phyloP scores from a whole-genome alignment of 2,888 invertebrate species.

The Mesorhabditis spiculigera region DNA sequence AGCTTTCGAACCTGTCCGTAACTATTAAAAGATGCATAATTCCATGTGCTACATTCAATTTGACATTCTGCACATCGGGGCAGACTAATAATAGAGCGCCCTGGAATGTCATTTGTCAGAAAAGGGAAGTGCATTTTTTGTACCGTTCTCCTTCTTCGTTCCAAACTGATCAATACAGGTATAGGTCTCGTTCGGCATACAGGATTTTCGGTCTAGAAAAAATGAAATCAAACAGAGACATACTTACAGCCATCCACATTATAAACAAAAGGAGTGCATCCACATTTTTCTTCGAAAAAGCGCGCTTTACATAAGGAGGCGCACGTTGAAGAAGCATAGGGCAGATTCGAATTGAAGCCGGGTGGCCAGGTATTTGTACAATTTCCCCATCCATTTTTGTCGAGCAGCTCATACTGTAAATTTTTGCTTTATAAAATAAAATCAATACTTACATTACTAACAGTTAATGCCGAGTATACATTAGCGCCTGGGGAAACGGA shows the following conservation, averaged over 20 bases:
- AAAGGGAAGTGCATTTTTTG: neutral
- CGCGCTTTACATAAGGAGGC: constrained; percentile 24
- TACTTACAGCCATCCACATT: constrained; percentile 31
- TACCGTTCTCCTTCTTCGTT: constrained; percentile 16
- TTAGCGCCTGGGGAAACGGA: constrained; percentile 46
- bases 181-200: constrained; percentile 28
- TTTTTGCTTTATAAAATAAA: no score
- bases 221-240: neutral
- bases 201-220: constrained; percentile 12
- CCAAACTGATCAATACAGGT: constrained; percentile 24
- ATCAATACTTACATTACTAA: no score
- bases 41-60: constrained; percentile 29
- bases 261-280: constrained; percentile 41
- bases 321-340: constrained; percentile 31
- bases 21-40: constrained; percentile 46
- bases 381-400: constrained; percentile 30
- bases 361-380: constrained; percentile 29
- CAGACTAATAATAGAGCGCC: constrained; percentile 13
- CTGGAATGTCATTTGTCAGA: constrained; percentile 8
- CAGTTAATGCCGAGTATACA: constrained; percentile 44
- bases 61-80: constrained; percentile 24
- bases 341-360: constrained; percentile 20
- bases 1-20: constrained; percentile 22
- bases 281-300: constrained; percentile 28
- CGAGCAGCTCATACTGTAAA: constrained; percentile 34